Conservation (phyloP, 2,888 invertebrate genomes). For the Platypus cylindrus region DNA sequence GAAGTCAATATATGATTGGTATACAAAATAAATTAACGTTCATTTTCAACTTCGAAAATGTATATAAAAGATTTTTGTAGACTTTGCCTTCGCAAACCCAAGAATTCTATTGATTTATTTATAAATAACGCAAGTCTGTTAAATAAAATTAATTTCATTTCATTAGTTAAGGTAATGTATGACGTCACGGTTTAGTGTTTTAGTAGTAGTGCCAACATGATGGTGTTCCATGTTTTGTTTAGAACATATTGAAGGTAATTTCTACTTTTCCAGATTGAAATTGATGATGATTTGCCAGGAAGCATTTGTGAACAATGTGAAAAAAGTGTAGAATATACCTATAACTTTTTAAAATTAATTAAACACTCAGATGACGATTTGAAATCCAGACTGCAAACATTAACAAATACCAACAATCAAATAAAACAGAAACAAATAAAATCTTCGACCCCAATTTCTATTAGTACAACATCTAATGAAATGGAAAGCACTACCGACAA, state of each 20-base stretch:
- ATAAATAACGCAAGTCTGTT: constrained; percentile 16
- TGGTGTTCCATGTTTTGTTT: no score
- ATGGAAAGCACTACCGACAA: constrained; percentile 1
- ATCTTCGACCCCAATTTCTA: no score
- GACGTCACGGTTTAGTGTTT: no score
- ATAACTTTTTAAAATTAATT: constrained; percentile 25
- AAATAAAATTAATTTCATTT: constrained; percentile 23
- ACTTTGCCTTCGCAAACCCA: constrained; percentile 21
- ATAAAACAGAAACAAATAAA: no score
- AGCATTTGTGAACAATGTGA: constrained; percentile 25
- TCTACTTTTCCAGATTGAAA: constrained; percentile 18
- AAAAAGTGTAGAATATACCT: constrained; percentile 22
- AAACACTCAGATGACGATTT: constrained; percentile 22
- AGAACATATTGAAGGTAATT: no score
- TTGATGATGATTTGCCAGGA: constrained; percentile 18
- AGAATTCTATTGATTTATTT: constrained; percentile 15
- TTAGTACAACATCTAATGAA: constrained; percentile 12
- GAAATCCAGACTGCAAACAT: constrained; percentile 14
- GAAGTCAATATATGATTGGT: no score
- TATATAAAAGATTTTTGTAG: constrained; percentile 17
- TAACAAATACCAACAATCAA: constrained; percentile 14
- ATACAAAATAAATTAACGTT: no score
- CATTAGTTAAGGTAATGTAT: constrained; percentile 25
- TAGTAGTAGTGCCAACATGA: no score
- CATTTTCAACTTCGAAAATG: constrained; percentile 6